Percentiles rank a stretch among this genome's conserved stretches.
Conservation (phyloP, 2,113 vertebrate species). For the Gadus macrocephalus region DNA sequence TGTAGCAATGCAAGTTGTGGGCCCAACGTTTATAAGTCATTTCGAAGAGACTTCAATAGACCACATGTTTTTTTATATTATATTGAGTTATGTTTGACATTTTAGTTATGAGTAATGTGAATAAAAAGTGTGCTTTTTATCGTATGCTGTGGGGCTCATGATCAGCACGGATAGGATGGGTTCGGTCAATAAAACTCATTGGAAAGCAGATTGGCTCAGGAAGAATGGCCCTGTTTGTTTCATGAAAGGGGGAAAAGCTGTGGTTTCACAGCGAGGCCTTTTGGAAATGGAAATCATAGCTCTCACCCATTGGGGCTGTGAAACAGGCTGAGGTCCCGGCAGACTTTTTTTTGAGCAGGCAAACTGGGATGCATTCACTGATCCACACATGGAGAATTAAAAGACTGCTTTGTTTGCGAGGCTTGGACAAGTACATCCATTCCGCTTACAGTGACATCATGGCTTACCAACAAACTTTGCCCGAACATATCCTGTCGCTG, state of each 20-base stretch:
- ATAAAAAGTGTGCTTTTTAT: too few species aligned
- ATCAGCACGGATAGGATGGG: too few species aligned
- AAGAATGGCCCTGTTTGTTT: slow-evolving; percentile 43
- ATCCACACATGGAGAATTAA: slow-evolving; percentile 23
- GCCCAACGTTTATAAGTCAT: too few species aligned
- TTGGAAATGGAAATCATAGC: slow-evolving; percentile 36
- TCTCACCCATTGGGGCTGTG: slow-evolving; percentile 10
- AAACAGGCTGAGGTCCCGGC: too few species aligned
- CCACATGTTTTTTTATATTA: too few species aligned
- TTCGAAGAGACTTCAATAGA: too few species aligned
- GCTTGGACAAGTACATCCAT: slow-evolving; percentile 12
- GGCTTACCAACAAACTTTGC: slow-evolving; percentile 13
- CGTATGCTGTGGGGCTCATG: too few species aligned
- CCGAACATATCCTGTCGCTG: slow-evolving; percentile 14
- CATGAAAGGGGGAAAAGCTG: slow-evolving; percentile 36
- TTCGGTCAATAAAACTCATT: slow-evolving; percentile 17
- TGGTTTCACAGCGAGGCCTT: slow-evolving; percentile 33
- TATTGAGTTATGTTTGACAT: too few species aligned
- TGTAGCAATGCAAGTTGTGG: too few species aligned
- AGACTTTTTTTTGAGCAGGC: too few species aligned
- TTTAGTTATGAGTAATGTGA: too few species aligned
- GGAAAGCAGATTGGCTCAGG: slow-evolving; percentile 40
- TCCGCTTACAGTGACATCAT: slow-evolving; percentile 25
- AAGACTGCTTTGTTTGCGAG: slow-evolving; percentile 18
- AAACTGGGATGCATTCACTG: slow-evolving; percentile 41